Percentiles rank a stretch among this genome's conserved stretches.
Evolutionary conservation across 2,113 vertebrate genomes (phyloP).

Genomic region (Solea senegalensis): DNA sequence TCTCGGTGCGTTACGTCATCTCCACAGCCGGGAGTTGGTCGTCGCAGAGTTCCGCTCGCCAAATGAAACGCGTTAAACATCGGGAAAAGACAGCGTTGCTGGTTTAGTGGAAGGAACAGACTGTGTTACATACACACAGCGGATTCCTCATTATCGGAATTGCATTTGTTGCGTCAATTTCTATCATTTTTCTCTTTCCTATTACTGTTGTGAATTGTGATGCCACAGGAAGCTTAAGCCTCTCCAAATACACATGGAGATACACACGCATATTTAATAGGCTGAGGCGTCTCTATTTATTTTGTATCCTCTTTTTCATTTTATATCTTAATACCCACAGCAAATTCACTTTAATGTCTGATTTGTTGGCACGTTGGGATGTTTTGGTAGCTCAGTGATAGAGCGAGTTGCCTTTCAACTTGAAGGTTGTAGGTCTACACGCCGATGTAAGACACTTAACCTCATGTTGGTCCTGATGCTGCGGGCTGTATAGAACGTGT

Average conservation of each 20-base stretch:
- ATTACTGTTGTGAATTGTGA: conserved; percentile 9
- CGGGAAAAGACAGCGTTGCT: background rate
- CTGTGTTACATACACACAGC: background rate
- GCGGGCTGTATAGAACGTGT: too few species aligned
- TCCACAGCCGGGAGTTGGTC: conserved; percentile 18
- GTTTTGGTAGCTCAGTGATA: too few species aligned
- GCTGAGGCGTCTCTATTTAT: background rate
- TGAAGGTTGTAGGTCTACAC: too few species aligned
- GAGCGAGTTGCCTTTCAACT: too few species aligned
- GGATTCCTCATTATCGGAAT: conserved; percentile 8
- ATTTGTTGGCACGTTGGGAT: too few species aligned
- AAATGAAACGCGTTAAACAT: conserved; percentile 15
- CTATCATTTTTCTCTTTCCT: conserved; percentile 8
- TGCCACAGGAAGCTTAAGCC: conserved; percentile 19
- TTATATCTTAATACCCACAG: conserved; percentile 1
- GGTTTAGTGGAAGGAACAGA: conserved; percentile 14
- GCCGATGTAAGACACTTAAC: too few species aligned
- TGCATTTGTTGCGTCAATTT: conserved; percentile 12
- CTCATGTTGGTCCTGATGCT: too few species aligned
- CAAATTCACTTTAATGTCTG: background rate
- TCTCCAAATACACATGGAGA: background rate
- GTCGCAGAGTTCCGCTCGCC: conserved; percentile 3
- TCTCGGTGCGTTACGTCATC: background rate
- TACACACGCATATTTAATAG: background rate
- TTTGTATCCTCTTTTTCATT: background rate